Base-by-base conservation (phyloP, 2,888 invertebrate genomes). In the Chrysolina americana region DNA sequence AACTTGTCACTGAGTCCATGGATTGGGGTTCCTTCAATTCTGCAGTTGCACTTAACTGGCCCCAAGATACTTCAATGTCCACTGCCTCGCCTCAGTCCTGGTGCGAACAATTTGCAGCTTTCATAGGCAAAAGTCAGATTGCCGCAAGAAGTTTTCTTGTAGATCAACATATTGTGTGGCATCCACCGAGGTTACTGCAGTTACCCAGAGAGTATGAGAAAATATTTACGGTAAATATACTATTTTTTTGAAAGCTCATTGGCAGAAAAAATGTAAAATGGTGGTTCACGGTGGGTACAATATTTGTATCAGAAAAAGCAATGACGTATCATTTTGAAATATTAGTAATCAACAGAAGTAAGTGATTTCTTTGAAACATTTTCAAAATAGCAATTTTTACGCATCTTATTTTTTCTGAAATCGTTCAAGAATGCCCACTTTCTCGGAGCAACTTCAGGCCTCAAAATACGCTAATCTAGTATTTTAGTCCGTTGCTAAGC, bases 121-220 rank as follows among this genome's bases (percentile, higher is more conserved):
- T 92, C 82, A 88, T 90, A 41, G 85, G 86, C 53, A 88, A 89
- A 70, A 90, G 90, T 82, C 91, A 91, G 72, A 89, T 90, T 19
- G 90, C 91, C n/a, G 91, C 94, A 15, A 90, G 93, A 9, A 92
- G 92, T 74, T 90, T 95, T 81, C 90, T 95, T 68, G 90, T 92
- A 68, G 91, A 93, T 84, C 93, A 95, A 86, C 95, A 95, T 87
- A 91, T 92, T 79, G 88, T 91, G 81, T 97, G 96, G 96, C 91
- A 92, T 83, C 92, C 92, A 83, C 98, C 98, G 21, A 91, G 93
- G 81, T 90, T 99, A 80, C 92, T 98, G 75, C 91, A 92, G 78
- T 90, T 98, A 87, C 98, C 98, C 69, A 91, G 94, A 76, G 95
- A 96, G 87, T 98, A 98, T 89, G 98, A 98, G 89, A 93, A 94